Evolutionary conservation across 2,113 vertebrate genomes (phyloP), one percentile per base, ranked within the genome.

Genomic region (Scytalopus superciliaris): DNA sequence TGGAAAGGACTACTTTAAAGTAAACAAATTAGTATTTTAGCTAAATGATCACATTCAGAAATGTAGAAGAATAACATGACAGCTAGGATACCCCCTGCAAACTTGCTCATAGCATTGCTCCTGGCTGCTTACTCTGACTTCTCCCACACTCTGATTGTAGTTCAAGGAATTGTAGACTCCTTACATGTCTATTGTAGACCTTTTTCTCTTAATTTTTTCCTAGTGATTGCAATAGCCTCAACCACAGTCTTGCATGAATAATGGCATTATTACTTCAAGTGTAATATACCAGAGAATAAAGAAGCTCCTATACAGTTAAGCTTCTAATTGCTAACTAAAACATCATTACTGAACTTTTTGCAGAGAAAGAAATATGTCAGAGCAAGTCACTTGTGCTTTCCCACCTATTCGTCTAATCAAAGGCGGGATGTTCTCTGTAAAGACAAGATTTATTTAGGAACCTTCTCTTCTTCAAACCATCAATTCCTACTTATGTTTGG

Each of bases 1-100:
- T 12, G 33, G 92, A 79, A 93, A 88, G 90, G 53, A 94, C 78
- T 67, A 95, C 73, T 90, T 94, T 74, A 96, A 93, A 96, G 94
- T 95, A 96, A 95, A 92, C 91, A 97, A 96, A 96, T 93, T 39
- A 94, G 85, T 87, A 67, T 94, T 94, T 95, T 95, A 92, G 64
- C 78, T 95, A 93, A 93, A 95, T 92, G 52, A 93, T 96, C 47
- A 75, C 76, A 84, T 47, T 92, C 39, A 90, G 79, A 90, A 94
- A 89, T 70, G 64, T 50, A 92, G 67, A 50, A 93, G 86, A 89
- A 94, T 93, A 78, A 80, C 59, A 77, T 93, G 68, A 95, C 86
- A 89, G 40, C 47, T 92, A 89, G 56, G 68, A 76, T 81, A 89
- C 2, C 55, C 50, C 27, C 86, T 87, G 72, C 60, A 81, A 92